Evolutionary conservation across 2,888 invertebrate genomes (phyloP), one percentile per base, ranked within the genome.

Genomic region (Schizaphis graminum): DNA sequence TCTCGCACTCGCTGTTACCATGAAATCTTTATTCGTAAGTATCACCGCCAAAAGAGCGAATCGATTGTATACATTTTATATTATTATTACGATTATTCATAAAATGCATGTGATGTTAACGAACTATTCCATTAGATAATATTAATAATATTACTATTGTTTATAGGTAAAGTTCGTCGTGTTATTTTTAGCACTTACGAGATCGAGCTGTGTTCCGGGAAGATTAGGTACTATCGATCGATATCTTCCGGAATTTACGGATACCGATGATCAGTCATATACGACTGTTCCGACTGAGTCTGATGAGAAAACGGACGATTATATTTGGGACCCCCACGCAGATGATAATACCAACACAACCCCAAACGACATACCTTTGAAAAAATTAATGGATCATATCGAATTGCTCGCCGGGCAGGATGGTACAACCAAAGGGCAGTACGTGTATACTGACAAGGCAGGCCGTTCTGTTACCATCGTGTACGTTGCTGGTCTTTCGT

Each of bases 11-110:
- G 24, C 67, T 11, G 67, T 47, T 11, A 47, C 61, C 16, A 92
- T 86, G 86, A 49, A 92, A 47, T 57, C 28, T 47, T 57, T 85
- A 4, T 86, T 24, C 11, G 92, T 86, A n/a, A 87, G 92, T 92
- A 84, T 35, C n/a, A 26, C n/a, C 13, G n/a, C 16, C n/a, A 77
- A 77, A 77, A 21, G 7, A 77, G 21, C 35, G 7, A 41, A 35
- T 77, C 21, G 77, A 53, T 53, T 21, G 35, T n/a, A 35, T 16
- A 16, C 21, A 21, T 67, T 35, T 67, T n/a, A 24, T 41, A 35
- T 77, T 77, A 35, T 61, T 61, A 26, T 13, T 61, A 35, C 8
- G 1, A 35, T 77, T 35, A 7, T 77, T 77, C 77, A 8, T 77
- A 77, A 35, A 77, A 35, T 35, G n/a, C n/a, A 16, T 16, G n/a